Evolutionary conservation across 2,888 invertebrate genomes (phyloP), one percentile per base, ranked within the genome.

Genomic region (Eurytoma californica): DNA sequence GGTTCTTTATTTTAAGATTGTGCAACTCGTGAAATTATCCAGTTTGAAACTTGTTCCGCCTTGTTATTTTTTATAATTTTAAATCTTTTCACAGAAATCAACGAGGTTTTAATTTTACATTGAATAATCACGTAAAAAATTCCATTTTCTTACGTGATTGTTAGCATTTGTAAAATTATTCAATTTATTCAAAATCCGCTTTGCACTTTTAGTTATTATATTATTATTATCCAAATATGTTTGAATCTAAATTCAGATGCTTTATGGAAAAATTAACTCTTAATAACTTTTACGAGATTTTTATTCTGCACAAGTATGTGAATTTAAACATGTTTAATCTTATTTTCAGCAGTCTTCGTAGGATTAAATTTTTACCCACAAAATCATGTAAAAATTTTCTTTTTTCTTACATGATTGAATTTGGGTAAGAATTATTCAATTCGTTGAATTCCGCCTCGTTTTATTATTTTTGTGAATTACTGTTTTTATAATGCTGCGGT

Each of bases 1-100:
- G 13, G 3, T 51, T 30, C 61, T 74, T 72, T 20, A 13, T 53
- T 28, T 13, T 9, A 39, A 39, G 74, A 70, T 51, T 60, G 16
- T 63, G 14, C 0, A 47, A 51, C 58, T 58, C n/a, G 68, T 66
- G n/a, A 66, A 66, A 74, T 79, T 73, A 78, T 63, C 58, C 55
- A 9, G 16, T 24, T 39, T 2, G 18, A 47, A 47, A 9, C 9
- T 14, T 24, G n/a, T 39, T 73, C 49, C 49, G 39, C 49, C n/a
- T 58, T 1, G 18, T 57, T 58, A 39, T 24, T 18, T 66, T 24
- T 53, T 24, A 30, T 39, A 18, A 57, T 20, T 47, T 13, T n/a
- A 47, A 63, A 47, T 18, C 47, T 47, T 63, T 47, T 24, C 68
- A 7, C 57, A 74, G 73, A 9, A 30, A 30, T 13, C 61, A 3